These are phyloP conservation scores for Urocitellus parryii DNA, from an alignment of 2,113 vertebrate species.

Conservation along the genomic window DNA sequence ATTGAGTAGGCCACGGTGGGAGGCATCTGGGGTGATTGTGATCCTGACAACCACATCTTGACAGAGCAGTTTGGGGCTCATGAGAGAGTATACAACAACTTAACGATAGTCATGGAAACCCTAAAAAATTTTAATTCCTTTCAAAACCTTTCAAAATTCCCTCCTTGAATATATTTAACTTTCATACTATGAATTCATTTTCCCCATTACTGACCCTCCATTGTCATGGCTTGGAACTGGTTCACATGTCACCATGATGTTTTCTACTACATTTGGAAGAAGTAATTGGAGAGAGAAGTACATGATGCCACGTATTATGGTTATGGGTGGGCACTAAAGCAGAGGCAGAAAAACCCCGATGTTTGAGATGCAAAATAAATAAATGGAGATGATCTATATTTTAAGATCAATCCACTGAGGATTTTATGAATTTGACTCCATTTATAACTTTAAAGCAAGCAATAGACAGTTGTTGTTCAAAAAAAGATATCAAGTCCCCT, in stretches of 20 bases:
- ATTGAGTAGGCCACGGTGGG: neutral
- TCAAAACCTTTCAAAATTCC: neutral
- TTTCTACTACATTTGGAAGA: neutral
- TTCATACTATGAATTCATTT: neutral
- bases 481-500: neutral
- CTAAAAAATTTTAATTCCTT: neutral
- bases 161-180: neutral
- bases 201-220: conserved; percentile 16
- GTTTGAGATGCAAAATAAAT: neutral
- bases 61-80: neutral
- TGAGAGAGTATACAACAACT: neutral
- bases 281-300: neutral
- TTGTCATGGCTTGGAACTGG: neutral
- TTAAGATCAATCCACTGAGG: neutral
- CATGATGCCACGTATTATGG: neutral
- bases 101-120: neutral
- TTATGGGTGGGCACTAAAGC: neutral
- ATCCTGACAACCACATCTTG: neutral
- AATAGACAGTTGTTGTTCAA: neutral
- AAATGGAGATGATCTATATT: neutral
- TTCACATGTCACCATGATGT: neutral
- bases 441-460: neutral
- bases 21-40: neutral
- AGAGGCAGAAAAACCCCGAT: neutral
- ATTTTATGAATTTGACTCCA: neutral